phyloP scores from a whole-genome alignment of 2,797 vertebrate species.

The Ctenopoma kingsleyae region DNA sequence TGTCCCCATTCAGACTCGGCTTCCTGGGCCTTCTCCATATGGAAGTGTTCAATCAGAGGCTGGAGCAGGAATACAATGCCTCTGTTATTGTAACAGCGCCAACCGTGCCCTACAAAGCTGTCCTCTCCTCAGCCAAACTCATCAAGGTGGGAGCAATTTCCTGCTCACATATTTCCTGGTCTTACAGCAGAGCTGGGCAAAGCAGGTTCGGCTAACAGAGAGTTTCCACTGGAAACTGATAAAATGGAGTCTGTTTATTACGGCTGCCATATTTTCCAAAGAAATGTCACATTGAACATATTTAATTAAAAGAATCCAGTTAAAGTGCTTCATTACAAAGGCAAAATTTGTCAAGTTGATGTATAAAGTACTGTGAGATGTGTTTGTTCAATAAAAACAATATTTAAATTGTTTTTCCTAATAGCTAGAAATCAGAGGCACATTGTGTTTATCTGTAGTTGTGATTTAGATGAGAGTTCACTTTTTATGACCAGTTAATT shows the following conservation, averaged over 20 bases:
- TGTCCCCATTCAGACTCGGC: slow-evolving; percentile 86
- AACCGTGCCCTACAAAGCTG: slow-evolving; percentile 95
- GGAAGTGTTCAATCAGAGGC: slow-evolving; percentile 98
- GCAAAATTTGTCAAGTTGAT: too few relatives aligned
- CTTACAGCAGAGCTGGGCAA: neutral
- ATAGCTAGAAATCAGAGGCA: too few relatives aligned
- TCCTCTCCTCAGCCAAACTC: slow-evolving; percentile 91
- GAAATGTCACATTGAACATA: neutral
- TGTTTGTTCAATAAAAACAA: too few relatives aligned
- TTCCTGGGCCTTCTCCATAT: slow-evolving; percentile 97
- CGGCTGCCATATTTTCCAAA: neutral
- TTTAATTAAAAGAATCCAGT: slow-evolving; percentile 2
- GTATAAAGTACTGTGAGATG: too few relatives aligned
- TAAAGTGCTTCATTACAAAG: neutral
- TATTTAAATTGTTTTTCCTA: too few relatives aligned
- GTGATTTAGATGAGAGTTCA: too few relatives aligned
- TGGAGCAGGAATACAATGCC: slow-evolving; percentile 96
- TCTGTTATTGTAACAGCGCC: slow-evolving; percentile 95
- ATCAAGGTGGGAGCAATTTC: slow-evolving; percentile 89
- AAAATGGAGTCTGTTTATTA: slow-evolving; percentile 11
- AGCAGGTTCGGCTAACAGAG: slow-evolving; percentile 3
- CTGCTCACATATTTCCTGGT: slow-evolving; percentile 1
- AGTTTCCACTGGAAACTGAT: slow-evolving; percentile 9
- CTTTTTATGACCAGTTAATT: too few relatives aligned
- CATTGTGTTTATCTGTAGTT: too few relatives aligned